Percentiles rank a stretch among this genome's conserved stretches.
Conservation (phyloP, 2,888 invertebrate species). For the Merodon equestris region DNA sequence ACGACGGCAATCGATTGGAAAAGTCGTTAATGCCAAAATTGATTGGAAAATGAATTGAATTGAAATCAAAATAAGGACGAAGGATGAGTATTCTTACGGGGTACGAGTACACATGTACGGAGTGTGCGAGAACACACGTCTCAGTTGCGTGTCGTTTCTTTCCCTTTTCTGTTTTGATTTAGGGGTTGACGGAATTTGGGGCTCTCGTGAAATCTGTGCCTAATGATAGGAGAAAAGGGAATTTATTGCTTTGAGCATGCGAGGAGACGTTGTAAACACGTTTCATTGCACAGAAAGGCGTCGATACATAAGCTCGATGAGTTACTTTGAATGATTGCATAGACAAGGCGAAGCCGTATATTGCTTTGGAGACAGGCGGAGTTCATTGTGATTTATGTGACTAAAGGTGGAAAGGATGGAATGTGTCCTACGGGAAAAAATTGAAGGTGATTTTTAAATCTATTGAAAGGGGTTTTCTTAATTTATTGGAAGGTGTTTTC, state of each 20-base stretch:
- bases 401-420: too few species aligned
- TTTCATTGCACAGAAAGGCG: constrained; percentile 58
- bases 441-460: too few species aligned
- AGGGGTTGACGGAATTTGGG: background rate
- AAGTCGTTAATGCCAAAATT: constrained; percentile 62
- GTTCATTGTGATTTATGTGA: too few species aligned
- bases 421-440: too few species aligned
- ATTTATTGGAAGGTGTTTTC: too few species aligned
- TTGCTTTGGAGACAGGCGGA: too few species aligned
- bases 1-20: constrained; percentile 68
- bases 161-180: constrained; percentile 31
- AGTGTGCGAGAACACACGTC: constrained; percentile 66
- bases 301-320: constrained; percentile 34
- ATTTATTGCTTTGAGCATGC: constrained; percentile 44
- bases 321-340: constrained; percentile 47
- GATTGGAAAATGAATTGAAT: constrained; percentile 68
- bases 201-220: constrained; percentile 26
- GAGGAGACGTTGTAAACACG: constrained; percentile 36
- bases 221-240: constrained; percentile 36
- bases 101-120: constrained; percentile 31
- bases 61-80: constrained; percentile 45
- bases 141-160: constrained; percentile 6
- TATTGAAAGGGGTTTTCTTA: too few species aligned
- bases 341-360: background rate
- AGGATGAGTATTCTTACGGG: background rate